A percentile compares a stretch with the other conserved stretches of the same genome.
These are phyloP conservation scores for Hucho hucho DNA, from an alignment of 2,113 vertebrate species.

Conservation along the genomic window DNA sequence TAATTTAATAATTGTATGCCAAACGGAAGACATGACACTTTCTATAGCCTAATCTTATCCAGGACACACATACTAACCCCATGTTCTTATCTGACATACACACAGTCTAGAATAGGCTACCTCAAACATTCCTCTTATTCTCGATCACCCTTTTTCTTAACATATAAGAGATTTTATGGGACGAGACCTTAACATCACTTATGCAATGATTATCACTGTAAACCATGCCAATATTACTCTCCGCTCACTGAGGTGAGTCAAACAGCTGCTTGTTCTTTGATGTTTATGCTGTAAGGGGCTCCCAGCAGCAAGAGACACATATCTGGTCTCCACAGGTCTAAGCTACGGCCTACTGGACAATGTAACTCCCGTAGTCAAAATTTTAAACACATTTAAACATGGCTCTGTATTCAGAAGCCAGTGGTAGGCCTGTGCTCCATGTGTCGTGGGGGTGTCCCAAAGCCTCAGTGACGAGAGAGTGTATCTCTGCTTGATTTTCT, in stretches of 20 bases:
- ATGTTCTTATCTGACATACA: not conserved
- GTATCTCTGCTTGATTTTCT: not conserved
- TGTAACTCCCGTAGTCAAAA: not conserved
- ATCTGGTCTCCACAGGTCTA: too few species aligned
- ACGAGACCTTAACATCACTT: not conserved
- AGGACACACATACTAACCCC: not conserved
- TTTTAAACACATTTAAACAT: not conserved
- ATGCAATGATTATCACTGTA: not conserved
- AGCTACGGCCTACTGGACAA: not conserved
- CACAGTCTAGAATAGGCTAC: not conserved
- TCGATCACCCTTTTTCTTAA: not conserved
- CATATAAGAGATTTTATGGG: not conserved
- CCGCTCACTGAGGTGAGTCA: not conserved
- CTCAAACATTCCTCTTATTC: too few species aligned
- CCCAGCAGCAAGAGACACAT: not conserved
- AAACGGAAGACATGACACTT: not conserved
- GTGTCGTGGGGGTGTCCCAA: not conserved
- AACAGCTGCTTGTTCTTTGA: not conserved
- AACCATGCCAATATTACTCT: not conserved
- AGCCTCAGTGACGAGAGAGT: not conserved
- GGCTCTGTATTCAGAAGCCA: not conserved
- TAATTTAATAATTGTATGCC: not conserved
- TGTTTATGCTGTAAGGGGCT: not conserved
- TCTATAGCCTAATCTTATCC: not conserved
- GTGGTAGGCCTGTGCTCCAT: not conserved